A percentile compares a stretch with the other conserved stretches of the same genome.
Evolutionary conservation across 2,113 vertebrate genomes (phyloP).

Genomic region (Scomber japonicus): DNA sequence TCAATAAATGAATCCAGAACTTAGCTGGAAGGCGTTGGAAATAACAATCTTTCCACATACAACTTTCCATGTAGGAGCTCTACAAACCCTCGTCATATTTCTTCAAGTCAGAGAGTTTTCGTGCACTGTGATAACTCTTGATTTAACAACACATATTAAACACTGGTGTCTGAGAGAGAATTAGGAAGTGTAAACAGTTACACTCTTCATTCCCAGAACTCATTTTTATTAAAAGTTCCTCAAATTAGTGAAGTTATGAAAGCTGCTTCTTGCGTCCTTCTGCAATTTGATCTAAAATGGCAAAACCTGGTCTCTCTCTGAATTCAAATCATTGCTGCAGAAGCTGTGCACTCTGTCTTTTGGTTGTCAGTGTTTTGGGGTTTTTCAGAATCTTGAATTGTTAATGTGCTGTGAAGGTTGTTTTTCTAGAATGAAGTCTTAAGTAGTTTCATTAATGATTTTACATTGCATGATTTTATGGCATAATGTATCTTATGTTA

Average conservation of each 20-base stretch:
- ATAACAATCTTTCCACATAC: conserved; percentile 13
- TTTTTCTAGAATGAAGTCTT: too few species aligned
- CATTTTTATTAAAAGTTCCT: not conserved
- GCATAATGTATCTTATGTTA: too few species aligned
- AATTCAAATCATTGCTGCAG: not conserved
- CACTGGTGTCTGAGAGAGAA: not conserved
- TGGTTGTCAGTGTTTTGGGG: not conserved
- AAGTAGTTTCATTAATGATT: too few species aligned
- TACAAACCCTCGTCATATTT: conserved; percentile 2
- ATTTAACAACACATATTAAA: conserved; percentile 12
- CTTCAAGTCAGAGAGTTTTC: conserved; percentile 7
- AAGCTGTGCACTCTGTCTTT: not conserved
- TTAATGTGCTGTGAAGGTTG: too few species aligned
- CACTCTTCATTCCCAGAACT: not conserved
- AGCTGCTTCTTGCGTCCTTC: conserved; percentile 1
- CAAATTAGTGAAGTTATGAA: too few species aligned
- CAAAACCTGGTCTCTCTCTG: not conserved
- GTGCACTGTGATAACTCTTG: not conserved
- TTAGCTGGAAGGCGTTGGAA: conserved; percentile 8
- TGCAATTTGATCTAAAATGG: not conserved
- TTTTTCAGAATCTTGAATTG: not conserved
- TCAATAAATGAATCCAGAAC: conserved; percentile 39
- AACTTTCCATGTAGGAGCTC: conserved; percentile 6
- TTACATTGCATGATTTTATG: too few species aligned
- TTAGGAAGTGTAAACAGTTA: conserved; percentile 11